Conservation (phyloP, 1,140 invertebrate species). For the Drosophila yakuba region DNA sequence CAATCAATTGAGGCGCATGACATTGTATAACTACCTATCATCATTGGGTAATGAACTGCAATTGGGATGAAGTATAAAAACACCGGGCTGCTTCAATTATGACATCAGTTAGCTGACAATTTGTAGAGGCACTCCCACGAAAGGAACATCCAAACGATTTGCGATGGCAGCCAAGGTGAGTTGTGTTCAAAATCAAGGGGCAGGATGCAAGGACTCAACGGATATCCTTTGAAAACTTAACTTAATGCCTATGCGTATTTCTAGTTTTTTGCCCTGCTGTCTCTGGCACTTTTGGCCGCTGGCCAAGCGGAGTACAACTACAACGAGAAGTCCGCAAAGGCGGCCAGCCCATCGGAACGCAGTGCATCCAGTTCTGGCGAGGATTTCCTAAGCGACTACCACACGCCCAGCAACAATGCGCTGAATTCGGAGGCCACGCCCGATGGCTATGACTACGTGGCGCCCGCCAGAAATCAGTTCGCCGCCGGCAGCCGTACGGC, state of each 20-base stretch:
- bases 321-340: slow-evolving; percentile 30
- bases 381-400: slow-evolving; percentile 62
- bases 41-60: slow-evolving; percentile 54
- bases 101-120: slow-evolving; percentile 61
- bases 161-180: slow-evolving; percentile 58
- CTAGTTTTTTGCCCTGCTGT: slow-evolving; percentile 47
- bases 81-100: slow-evolving; percentile 49
- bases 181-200: not conserved
- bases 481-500: slow-evolving; percentile 32
- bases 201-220: not conserved
- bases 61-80: slow-evolving; percentile 54
- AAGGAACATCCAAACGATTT: slow-evolving; percentile 24
- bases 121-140: slow-evolving; percentile 48
- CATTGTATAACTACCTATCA: slow-evolving; percentile 60
- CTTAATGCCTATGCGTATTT: not conserved
- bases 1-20: slow-evolving; percentile 65
- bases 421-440: slow-evolving; percentile 63
- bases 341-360: slow-evolving; percentile 46
- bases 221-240: not conserved
- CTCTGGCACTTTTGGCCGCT: slow-evolving; percentile 28
- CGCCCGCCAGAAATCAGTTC: slow-evolving; percentile 23
- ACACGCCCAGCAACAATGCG: slow-evolving; percentile 45
- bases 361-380: slow-evolving; percentile 40
- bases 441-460: slow-evolving; percentile 59
- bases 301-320: slow-evolving; percentile 56